phyloP scores from a whole-genome alignment of 2,113 vertebrate species.

The Larimichthys polyactis region DNA sequence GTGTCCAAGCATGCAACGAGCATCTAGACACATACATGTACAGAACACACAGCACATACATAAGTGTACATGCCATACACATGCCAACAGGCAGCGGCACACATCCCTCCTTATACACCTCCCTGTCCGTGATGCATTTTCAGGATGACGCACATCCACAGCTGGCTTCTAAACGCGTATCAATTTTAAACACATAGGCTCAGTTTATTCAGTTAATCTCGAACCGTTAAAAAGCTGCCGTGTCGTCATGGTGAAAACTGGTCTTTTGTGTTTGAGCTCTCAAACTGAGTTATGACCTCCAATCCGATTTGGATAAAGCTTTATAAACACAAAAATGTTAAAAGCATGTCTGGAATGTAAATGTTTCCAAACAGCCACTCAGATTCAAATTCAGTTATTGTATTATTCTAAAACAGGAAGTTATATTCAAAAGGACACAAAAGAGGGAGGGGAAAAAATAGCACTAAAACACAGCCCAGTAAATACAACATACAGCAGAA shows the following conservation, averaged over 20 bases:
- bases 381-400: conserved; percentile 21
- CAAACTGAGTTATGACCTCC: conserved; percentile 26
- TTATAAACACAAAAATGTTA: conserved; percentile 33
- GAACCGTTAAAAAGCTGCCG: conserved; percentile 11
- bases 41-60: conserved; percentile 10
- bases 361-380: conserved; percentile 53
- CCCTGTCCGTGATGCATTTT: conserved; percentile 18
- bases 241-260: conserved; percentile 18
- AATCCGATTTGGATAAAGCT: conserved; percentile 38
- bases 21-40: conserved; percentile 6
- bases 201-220: conserved; percentile 37
- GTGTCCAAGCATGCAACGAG: conserved; percentile 27
- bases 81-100: neutral
- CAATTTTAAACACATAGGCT: conserved; percentile 24
- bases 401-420: conserved; percentile 20
- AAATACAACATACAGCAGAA: conserved; percentile 12
- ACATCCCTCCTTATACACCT: conserved; percentile 17
- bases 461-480: neutral
- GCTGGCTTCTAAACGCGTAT: conserved; percentile 25
- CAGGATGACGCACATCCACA: conserved; percentile 44
- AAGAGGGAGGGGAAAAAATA: neutral
- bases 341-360: conserved; percentile 50
- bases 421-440: conserved; percentile 16
- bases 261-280: conserved; percentile 41
- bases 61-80: neutral